Base-by-base conservation (phyloP, 2,113 vertebrate genomes). In the Microtus pennsylvanicus region DNA sequence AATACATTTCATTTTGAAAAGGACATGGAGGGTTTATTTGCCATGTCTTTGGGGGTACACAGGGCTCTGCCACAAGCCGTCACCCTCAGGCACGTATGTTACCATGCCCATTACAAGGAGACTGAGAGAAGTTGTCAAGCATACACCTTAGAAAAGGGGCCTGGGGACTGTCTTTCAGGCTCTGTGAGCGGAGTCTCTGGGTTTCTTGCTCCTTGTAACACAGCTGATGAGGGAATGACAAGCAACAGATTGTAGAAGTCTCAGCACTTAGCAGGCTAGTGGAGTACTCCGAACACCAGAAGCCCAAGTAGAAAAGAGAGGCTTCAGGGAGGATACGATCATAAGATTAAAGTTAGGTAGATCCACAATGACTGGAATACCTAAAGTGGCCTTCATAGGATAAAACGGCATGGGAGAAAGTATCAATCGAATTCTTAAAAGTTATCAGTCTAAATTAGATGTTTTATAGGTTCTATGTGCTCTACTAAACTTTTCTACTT, bases 1-100 rank as follows among this genome's bases (percentile, higher is more conserved):
- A 78, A 74, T 83, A 70, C 26, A 69, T 70, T 95, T 83, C 91
- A 81, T 83, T 85, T 13, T 72, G 72, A 77, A 85, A 95, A 85
- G 86, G 14, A 28, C 72, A 92, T 93, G 89, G 50, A 93, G 76
- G 30, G 72, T n/a, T 87, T n/a, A 76, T 12, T 42, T 26, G 75
- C 13, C 28, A 19, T 61, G 45, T 9, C 55, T 38, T 33, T 85
- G 38, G 72, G 35, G 55, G 13, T 78, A 76, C 81, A 80, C 65
- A 50, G 10, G 47, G 83, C 47, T 83, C 78, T 7, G 3, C 45
- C 67, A 82, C 24, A 65, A 67, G 42, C 13, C 52, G 22, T 0
- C 63, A n/a, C 17, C 52, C 75, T 78, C n/a, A 28, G 1, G 12
- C 24, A 30, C 33, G 58, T n/a, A 21, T 17, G 30, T 22, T 9